A percentile compares a stretch with the other conserved stretches of the same genome.
Evolutionary conservation across 2,797 vertebrate species (phyloP).

Genomic region (Harpagifer antarcticus): DNA sequence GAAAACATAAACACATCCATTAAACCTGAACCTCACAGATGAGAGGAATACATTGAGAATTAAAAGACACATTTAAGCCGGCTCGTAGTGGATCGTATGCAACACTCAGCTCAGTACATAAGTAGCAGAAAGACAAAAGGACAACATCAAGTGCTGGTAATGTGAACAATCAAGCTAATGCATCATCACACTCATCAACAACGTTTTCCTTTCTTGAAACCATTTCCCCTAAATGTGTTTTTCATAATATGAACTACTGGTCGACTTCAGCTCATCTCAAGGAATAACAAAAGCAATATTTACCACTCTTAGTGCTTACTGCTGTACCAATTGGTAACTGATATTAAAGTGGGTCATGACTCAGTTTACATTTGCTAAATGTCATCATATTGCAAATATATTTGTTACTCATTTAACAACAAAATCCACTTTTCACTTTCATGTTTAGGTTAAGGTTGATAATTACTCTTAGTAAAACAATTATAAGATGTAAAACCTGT

Average conservation of each 20-base stretch:
- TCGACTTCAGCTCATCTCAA: too few relatives aligned
- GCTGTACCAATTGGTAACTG: neutral
- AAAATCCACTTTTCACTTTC: neutral
- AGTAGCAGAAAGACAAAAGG: neutral
- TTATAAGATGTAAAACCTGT: neutral
- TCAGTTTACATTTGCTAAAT: neutral
- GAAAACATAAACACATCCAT: slow-evolving; percentile 1
- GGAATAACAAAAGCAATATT: too few relatives aligned
- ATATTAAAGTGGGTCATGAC: neutral
- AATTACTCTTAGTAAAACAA: too few relatives aligned
- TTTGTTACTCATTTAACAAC: neutral
- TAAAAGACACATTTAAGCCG: slow-evolving; percentile 10
- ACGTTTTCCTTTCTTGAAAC: neutral
- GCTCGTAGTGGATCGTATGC: slow-evolving; percentile 4
- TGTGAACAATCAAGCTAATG: neutral
- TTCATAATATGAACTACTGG: neutral
- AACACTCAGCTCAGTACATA: slow-evolving; percentile 2
- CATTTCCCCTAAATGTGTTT: neutral
- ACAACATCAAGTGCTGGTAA: neutral
- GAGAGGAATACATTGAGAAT: neutral
- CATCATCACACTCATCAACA: too few relatives aligned
- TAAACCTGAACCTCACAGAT: neutral
- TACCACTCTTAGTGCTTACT: too few relatives aligned
- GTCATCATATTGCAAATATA: neutral
- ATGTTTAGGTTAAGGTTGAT: neutral